Percentiles rank a stretch among this genome's conserved stretches.
phyloP scores from a whole-genome alignment of 2,797 vertebrate species.

The Anguilla obscura region DNA sequence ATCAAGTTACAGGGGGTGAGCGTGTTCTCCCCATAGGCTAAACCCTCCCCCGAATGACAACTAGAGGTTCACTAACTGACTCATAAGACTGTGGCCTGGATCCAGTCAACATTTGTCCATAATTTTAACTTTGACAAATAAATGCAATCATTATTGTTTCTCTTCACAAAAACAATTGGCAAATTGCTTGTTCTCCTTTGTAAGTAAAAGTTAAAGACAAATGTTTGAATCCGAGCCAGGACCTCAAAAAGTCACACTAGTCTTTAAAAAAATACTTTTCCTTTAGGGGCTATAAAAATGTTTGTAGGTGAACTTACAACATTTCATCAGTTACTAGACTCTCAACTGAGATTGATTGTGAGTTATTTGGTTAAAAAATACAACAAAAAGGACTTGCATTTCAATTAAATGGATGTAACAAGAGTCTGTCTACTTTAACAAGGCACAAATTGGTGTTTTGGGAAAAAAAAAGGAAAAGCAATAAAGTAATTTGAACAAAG shows the following conservation, averaged over 20 bases:
- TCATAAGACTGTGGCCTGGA: not conserved
- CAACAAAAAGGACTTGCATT: not conserved
- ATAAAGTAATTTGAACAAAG: not conserved
- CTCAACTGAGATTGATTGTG: not conserved
- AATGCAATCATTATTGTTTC: not conserved
- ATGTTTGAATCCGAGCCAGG: not conserved
- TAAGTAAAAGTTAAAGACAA: not conserved
- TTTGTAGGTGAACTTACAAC: not conserved
- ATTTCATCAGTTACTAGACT: not conserved
- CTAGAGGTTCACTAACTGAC: too few relatives aligned
- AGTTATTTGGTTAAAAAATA: not conserved
- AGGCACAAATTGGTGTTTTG: not conserved
- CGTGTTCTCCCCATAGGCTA: not conserved
- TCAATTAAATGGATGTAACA: not conserved
- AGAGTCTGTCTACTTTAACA: not conserved
- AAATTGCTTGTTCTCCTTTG: not conserved
- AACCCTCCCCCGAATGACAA: not conserved
- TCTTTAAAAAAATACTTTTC: not conserved
- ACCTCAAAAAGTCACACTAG: not conserved
- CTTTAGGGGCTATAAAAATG: not conserved
- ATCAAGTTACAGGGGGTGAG: not conserved
- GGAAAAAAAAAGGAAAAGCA: not conserved
- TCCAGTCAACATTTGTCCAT: not conserved
- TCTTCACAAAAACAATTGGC: too few relatives aligned
- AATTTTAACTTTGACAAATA: not conserved